Evolutionary conservation across 1,140 invertebrate species (phyloP).

Genomic region (Panagrolaimus sp.): DNA sequence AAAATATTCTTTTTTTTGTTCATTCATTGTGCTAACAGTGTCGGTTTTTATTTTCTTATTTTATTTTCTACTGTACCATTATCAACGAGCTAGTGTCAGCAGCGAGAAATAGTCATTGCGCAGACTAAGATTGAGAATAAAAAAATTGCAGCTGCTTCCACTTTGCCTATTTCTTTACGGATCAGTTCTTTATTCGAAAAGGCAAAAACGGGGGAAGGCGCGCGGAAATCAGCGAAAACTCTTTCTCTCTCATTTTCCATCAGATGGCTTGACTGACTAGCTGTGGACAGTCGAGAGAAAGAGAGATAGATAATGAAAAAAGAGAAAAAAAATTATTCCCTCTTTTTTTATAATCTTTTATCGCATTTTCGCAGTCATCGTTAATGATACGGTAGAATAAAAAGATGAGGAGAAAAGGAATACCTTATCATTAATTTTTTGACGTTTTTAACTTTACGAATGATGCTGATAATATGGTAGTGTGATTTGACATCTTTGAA

Average conservation of each 20-base stretch:
- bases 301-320: too few relatives aligned
- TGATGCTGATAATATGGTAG: too few relatives aligned
- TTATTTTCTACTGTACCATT: background rate
- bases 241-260: too few relatives aligned
- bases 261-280: too few relatives aligned
- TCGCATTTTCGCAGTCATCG: slow-evolving; percentile 1
- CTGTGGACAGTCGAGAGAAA: too few relatives aligned
- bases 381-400: background rate
- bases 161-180: slow-evolving; percentile 6
- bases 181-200: background rate
- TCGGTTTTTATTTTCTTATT: background rate
- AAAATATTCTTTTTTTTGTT: background rate
- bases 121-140: slow-evolving; percentile 11
- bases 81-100: slow-evolving; percentile 2
- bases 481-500: too few relatives aligned
- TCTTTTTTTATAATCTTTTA: background rate
- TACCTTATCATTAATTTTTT: background rate
- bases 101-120: slow-evolving; percentile 9
- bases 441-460: too few relatives aligned
- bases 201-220: too few relatives aligned
- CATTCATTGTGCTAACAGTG: slow-evolving; percentile 12
- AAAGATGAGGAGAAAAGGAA: background rate
- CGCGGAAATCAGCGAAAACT: too few relatives aligned
- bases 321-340: too few relatives aligned
- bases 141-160: slow-evolving; percentile 7